Evolutionary conservation across 2,113 vertebrate species (phyloP), one percentile per base, ranked within the genome.

Genomic region (Rhipidura dahli): DNA sequence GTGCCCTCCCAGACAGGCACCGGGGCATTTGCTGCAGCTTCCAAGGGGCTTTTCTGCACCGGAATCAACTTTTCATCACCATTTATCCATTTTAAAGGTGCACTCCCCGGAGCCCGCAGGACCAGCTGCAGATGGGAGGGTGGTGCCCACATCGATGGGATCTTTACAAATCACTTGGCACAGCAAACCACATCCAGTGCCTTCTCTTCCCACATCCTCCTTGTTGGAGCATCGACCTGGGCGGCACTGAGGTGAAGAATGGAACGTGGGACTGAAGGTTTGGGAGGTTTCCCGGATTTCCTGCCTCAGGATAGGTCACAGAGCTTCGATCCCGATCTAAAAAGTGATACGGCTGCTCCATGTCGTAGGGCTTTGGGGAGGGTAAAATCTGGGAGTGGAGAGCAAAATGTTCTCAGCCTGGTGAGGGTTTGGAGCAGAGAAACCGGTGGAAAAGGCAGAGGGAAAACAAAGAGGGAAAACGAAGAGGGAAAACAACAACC

Each of bases 21-120:
- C 2, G 23, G 30, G 49, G 31, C 4, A 2, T 3, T 13, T 9
- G 1, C 53, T 33, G 68, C 22, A 8, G 27, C 60, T 61, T 49
- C 59, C 85, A 7, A 8, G 71, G 73, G 18, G 28, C 11, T 9
- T 72, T 15, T 31, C n/a, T 8, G 61, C 22, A 3, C 33, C 1
- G 18, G 31, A 35, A 79, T 60, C 64, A 18, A 16, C 53, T 37
- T 20, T 21, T 44, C 4, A 15, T 13, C 47, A 16, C 18, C 11
- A 7, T 12, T 21, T n/a, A 1, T 21, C 27, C 47, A 3, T 10
- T 28, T 61, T 11, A 9, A 28, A 71, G 26, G 47, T 2, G 33
- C 33, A 0, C 44, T 61, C 51, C 68, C 13, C 5, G 37, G 37
- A 21, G 28, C 10, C 28, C 2, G 0, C 9, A 8, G 8, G 33